Evolutionary conservation across 2,888 invertebrate genomes (phyloP).

Genomic region (Clunio marinus): DNA sequence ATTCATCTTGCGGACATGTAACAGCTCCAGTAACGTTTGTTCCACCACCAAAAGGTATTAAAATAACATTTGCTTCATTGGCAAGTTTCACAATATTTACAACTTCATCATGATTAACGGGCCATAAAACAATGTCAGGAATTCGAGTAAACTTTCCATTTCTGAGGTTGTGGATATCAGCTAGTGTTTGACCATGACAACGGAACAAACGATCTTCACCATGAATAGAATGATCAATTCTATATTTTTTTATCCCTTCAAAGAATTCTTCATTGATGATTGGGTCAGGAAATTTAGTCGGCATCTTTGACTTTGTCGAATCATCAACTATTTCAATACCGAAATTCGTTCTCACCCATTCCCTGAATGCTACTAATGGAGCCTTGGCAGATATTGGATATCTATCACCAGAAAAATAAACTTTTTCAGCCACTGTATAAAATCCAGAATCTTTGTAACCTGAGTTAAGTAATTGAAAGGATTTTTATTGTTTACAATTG

Average conservation of each 20-base stretch:
- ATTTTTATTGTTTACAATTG: background rate
- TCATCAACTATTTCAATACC: constrained; percentile 58
- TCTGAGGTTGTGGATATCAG: constrained; percentile 78
- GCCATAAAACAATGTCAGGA: constrained; percentile 94
- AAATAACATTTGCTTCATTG: constrained; percentile 65
- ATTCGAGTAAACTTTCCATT: constrained; percentile 73
- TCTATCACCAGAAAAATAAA: constrained; percentile 56
- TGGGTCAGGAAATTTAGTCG: constrained; percentile 63
- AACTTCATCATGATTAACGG: constrained; percentile 80
- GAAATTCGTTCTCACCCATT: constrained; percentile 74
- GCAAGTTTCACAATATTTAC: constrained; percentile 74
- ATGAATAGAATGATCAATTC: constrained; percentile 63
- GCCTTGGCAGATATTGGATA: constrained; percentile 69
- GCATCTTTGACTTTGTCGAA: constrained; percentile 55
- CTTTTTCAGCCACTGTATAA: constrained; percentile 58
- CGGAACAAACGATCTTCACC: constrained; percentile 81
- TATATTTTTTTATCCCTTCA: constrained; percentile 55
- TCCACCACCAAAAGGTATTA: constrained; percentile 94
- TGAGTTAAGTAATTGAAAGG: background rate
- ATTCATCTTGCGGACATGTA: constrained; percentile 74
- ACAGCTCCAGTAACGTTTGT: constrained; percentile 88
- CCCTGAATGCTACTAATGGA: constrained; percentile 69
- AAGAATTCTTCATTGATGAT: constrained; percentile 60
- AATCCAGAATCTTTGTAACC: constrained; percentile 94
- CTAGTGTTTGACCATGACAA: constrained; percentile 88